phyloP scores from a whole-genome alignment of 2,888 invertebrate genomes.

The Noctua fimbriata region DNA sequence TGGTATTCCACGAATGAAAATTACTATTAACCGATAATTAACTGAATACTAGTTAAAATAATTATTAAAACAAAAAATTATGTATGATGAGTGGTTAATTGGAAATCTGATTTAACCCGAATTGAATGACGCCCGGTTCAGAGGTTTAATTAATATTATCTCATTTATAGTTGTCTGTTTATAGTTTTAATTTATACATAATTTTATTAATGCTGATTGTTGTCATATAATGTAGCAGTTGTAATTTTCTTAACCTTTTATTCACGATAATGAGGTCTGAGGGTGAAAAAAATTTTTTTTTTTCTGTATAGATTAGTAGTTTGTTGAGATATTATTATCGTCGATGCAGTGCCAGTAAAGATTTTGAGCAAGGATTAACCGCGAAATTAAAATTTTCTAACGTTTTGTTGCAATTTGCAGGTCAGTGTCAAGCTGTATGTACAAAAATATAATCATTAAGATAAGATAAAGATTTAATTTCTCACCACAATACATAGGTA shows the following conservation, averaged over 20 bases:
- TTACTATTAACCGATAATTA: slow-evolving; percentile 8
- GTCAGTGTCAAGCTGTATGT: not conserved
- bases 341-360: not conserved
- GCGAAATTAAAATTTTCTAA: not conserved
- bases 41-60: slow-evolving; percentile 10
- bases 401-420: no score
- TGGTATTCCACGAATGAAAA: not conserved
- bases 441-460: no score
- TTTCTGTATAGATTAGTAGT: not conserved
- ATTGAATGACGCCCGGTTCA: slow-evolving; percentile 39
- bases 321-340: not conserved
- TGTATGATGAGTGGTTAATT: slow-evolving; percentile 29
- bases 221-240: not conserved
- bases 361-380: not conserved
- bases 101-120: slow-evolving; percentile 28
- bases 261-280: not conserved
- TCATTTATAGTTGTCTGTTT: slow-evolving; percentile 13
- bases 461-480: no score
- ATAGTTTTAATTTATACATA: not conserved
- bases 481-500: no score
- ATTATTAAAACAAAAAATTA: slow-evolving; percentile 23
- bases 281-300: not conserved
- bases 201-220: not conserved
- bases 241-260: not conserved
- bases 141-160: slow-evolving; percentile 36